Evolutionary conservation across 2,797 vertebrate species (phyloP).

Genomic region (Chelonia mydas): DNA sequence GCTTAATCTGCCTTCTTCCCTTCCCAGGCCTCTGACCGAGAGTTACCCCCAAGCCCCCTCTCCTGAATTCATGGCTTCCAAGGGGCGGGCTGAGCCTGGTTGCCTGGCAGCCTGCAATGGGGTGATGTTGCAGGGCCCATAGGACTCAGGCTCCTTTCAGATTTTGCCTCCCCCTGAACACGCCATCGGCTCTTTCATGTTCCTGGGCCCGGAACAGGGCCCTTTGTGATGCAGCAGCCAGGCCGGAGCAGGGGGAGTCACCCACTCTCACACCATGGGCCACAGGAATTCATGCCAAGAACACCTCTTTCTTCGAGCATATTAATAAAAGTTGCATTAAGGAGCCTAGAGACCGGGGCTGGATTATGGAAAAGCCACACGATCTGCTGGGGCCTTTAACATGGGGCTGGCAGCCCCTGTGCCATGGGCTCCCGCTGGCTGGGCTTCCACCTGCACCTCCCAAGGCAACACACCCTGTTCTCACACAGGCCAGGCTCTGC

Average conservation of each 20-base stretch:
- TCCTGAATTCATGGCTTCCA: neutral
- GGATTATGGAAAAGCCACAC: constrained; percentile 24
- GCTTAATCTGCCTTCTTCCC: neutral
- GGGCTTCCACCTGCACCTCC: neutral
- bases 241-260: neutral
- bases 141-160: constrained; percentile 81
- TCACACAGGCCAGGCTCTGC: too few relatives aligned
- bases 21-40: constrained; percentile 72
- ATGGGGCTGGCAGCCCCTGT: neutral
- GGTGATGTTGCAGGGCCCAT: constrained; percentile 80
- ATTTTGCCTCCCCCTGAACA: neutral
- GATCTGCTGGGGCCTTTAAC: neutral
- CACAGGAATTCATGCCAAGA: neutral
- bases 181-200: neutral
- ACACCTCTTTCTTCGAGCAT: neutral
- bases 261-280: neutral
- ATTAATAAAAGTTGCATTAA: constrained; percentile 26
- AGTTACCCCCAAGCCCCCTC: constrained; percentile 75
- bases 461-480: too few relatives aligned
- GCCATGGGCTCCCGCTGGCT: neutral
- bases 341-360: neutral
- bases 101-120: constrained; percentile 82
- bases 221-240: constrained; percentile 8
- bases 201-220: neutral
- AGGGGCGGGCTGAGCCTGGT: constrained; percentile 76